Conservation (phyloP, 2,888 invertebrate species). For the Platerodrilus igneus region DNA sequence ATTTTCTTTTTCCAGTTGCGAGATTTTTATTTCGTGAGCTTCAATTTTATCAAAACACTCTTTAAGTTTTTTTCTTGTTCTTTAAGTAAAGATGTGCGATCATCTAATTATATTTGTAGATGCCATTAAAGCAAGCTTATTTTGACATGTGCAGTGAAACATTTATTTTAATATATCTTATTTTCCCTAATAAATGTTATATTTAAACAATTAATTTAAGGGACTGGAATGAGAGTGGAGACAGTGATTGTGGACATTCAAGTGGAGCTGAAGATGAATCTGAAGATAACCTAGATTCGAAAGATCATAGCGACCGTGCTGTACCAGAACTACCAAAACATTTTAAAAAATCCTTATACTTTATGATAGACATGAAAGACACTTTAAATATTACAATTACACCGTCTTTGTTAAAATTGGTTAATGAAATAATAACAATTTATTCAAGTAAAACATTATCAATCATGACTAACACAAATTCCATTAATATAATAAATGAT, state of each 20-base stretch:
- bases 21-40: no score
- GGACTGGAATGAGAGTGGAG: constrained; percentile 49
- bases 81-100: no score
- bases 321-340: constrained; percentile 26
- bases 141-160: no score
- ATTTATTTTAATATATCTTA: background rate
- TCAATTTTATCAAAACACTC: no score
- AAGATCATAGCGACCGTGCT: constrained; percentile 20
- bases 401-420: constrained; percentile 56
- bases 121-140: no score
- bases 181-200: background rate
- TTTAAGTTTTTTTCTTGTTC: no score
- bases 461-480: constrained; percentile 41
- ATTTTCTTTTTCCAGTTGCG: no score
- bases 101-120: no score
- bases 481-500: constrained; percentile 57
- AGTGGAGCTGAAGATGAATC: constrained; percentile 51
- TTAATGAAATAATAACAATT: constrained; percentile 46
- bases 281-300: constrained; percentile 34
- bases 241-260: constrained; percentile 50
- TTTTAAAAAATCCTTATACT: constrained; percentile 56
- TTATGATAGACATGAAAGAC: constrained; percentile 64
- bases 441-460: constrained; percentile 46
- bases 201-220: constrained; percentile 28
- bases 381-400: constrained; percentile 65